Percentiles rank a stretch among this genome's conserved stretches.
phyloP scores from a whole-genome alignment of 37 sponge, comb jelly and placozoan genomes.

The Spongilla lacustris region DNA sequence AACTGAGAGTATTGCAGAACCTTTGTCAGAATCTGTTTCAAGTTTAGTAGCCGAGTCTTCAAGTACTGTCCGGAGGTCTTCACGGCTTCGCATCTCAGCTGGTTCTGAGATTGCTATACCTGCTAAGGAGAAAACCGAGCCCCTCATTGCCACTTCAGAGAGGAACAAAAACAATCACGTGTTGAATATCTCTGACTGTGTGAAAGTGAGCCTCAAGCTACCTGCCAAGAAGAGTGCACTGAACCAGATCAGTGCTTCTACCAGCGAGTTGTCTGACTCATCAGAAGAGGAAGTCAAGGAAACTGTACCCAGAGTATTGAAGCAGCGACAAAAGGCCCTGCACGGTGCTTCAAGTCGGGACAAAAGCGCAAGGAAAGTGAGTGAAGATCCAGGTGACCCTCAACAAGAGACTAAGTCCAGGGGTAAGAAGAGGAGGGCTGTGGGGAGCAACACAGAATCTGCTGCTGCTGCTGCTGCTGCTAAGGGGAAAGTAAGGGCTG shows the following conservation, averaged over 20 bases:
- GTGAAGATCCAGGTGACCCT: not conserved
- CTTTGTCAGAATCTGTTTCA: not conserved
- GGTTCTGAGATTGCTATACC: not conserved
- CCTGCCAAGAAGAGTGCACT: not conserved
- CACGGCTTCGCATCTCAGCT: not conserved
- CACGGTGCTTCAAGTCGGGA: not conserved
- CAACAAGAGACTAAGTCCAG: not conserved
- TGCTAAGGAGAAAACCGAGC: not conserved
- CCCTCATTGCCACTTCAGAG: not conserved
- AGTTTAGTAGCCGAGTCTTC: not conserved
- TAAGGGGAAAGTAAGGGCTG: not conserved
- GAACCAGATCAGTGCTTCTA: not conserved
- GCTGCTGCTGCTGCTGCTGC: not conserved
- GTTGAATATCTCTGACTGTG: not conserved
- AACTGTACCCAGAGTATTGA: not conserved
- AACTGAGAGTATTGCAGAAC: not conserved
- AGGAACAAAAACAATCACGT: not conserved
- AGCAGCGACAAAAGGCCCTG: not conserved
- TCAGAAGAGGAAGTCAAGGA: not conserved
- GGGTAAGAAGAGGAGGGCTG: not conserved
- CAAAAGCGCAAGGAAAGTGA: not conserved
- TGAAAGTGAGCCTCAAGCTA: not conserved
- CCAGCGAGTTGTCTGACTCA: not conserved
- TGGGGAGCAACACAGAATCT: not conserved
- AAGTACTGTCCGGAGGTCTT: not conserved